Evolutionary conservation across 2,113 vertebrate genomes (phyloP).

Genomic region (Tricholaema leucomelas): DNA sequence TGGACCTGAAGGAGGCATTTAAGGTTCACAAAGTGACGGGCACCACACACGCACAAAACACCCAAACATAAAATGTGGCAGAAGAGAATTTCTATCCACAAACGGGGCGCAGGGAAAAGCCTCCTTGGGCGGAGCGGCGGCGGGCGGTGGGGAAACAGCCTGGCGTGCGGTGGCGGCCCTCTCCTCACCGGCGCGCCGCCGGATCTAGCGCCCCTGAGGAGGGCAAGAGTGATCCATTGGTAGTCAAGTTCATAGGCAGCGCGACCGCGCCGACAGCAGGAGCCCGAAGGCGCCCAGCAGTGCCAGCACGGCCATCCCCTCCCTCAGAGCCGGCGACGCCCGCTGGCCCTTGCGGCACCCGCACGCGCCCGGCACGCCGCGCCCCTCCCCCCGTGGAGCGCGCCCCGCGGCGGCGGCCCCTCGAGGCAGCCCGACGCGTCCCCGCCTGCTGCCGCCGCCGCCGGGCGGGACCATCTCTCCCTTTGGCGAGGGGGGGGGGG

Average conservation of each 20-base stretch:
- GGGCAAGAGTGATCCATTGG: neutral
- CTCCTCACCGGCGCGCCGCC: neutral
- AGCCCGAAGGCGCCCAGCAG: neutral
- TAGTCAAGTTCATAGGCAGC: neutral
- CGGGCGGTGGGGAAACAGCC: neutral
- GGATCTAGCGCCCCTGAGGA: neutral
- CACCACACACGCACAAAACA: neutral
- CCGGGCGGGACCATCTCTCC: conserved; percentile 72
- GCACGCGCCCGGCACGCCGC: neutral
- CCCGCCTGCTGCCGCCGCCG: conserved; percentile 39
- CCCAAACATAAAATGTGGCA: neutral
- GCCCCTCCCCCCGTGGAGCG: neutral
- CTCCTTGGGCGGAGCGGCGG: neutral
- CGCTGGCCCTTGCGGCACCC: neutral
- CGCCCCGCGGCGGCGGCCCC: conserved; percentile 65
- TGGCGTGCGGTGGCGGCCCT: neutral
- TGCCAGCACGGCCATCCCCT: neutral
- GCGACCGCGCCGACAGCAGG: accelerated
- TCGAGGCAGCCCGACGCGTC: conserved; percentile 36
- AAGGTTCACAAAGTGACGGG: neutral
- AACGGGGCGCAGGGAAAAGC: neutral
- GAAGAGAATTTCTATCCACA: neutral
- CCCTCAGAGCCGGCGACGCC: neutral
- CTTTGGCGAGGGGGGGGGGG: neutral
- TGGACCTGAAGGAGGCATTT: neutral